Conservation (phyloP, 2,888 invertebrate species). For the Allygus modestus region DNA sequence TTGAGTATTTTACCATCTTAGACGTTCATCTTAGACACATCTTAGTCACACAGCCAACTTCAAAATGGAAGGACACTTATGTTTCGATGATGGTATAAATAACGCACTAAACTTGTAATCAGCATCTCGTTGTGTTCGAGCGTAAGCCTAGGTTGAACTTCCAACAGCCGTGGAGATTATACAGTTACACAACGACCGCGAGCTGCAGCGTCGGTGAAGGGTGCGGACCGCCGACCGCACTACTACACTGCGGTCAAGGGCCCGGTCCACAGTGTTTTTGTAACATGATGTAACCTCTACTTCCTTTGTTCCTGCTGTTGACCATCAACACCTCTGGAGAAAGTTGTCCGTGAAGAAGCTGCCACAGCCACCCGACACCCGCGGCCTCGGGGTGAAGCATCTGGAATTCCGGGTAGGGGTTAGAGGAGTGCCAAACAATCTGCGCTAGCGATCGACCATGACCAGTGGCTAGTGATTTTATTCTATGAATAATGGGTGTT, state of each 20-base stretch:
- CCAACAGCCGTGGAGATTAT: too few relatives aligned
- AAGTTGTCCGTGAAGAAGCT: background rate
- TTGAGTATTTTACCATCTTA: too few relatives aligned
- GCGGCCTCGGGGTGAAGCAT: background rate
- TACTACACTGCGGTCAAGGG: constrained; percentile 37
- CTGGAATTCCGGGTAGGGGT: background rate
- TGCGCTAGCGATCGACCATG: too few relatives aligned
- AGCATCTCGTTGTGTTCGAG: too few relatives aligned
- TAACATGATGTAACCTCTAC: constrained; percentile 18
- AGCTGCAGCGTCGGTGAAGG: constrained; percentile 1
- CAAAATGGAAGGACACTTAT: too few relatives aligned
- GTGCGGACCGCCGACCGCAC: background rate
- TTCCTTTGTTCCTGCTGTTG: constrained; percentile 30
- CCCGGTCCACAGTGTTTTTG: constrained; percentile 2
- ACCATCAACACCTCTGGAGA: background rate
- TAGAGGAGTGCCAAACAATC: background rate
- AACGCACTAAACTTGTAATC: too few relatives aligned
- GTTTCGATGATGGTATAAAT: too few relatives aligned
- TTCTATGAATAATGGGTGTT: too few relatives aligned
- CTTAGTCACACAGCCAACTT: too few relatives aligned
- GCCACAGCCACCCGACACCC: background rate
- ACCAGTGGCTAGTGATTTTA: too few relatives aligned
- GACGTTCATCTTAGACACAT: too few relatives aligned
- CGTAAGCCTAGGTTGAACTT: too few relatives aligned
- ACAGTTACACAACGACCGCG: background rate